Percentiles rank a stretch among this genome's conserved stretches.
Evolutionary conservation across 2,888 invertebrate genomes (phyloP).

Genomic region (Lasioglossum vierecki): DNA sequence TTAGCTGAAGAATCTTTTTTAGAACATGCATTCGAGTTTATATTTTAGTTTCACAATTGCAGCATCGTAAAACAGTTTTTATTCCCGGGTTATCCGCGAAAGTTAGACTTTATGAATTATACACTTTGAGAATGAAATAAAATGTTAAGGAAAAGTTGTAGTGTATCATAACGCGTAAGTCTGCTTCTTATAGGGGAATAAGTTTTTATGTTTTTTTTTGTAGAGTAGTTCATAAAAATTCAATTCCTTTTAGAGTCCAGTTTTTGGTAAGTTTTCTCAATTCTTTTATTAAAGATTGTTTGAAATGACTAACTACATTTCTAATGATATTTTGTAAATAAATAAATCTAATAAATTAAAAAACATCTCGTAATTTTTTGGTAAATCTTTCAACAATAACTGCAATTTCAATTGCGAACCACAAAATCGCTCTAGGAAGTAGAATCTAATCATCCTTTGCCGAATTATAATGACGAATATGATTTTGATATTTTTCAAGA

Average conservation of each 20-base stretch:
- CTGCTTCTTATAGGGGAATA: background rate
- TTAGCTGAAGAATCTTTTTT: background rate
- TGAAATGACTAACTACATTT: too few species aligned
- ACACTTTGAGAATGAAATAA: background rate
- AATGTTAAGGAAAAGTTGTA: background rate
- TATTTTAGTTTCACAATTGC: background rate
- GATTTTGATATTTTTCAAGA: background rate
- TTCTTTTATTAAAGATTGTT: too few species aligned
- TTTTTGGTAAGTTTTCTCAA: too few species aligned
- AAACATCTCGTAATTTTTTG: too few species aligned
- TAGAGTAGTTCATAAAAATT: too few species aligned
- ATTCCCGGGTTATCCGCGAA: background rate
- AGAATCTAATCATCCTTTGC: background rate
- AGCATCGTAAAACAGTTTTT: background rate
- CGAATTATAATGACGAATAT: constrained; percentile 21
- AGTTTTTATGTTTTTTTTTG: background rate
- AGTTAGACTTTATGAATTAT: background rate
- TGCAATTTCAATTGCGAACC: background rate
- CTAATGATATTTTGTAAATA: too few species aligned
- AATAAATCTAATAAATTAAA: too few species aligned
- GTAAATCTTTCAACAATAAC: too few species aligned
- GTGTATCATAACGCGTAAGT: background rate
- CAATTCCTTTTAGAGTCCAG: too few species aligned
- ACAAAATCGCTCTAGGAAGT: background rate
- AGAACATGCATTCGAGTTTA: background rate